Conservation (phyloP, 2,797 vertebrate species). For the Acanthiza pusilla region DNA sequence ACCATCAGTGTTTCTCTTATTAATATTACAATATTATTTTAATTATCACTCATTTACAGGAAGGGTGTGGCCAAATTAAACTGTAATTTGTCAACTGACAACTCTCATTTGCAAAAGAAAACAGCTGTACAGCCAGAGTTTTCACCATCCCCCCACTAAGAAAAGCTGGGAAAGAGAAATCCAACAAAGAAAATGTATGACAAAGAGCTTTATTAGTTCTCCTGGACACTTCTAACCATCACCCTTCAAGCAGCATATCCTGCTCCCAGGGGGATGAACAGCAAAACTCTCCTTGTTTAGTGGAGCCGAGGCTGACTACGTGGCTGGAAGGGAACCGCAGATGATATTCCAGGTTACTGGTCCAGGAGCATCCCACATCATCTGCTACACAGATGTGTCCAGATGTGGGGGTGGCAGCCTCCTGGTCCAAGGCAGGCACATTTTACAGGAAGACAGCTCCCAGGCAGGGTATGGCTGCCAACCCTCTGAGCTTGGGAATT, state of each 20-base stretch:
- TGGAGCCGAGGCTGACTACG: not conserved
- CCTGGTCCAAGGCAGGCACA: not conserved
- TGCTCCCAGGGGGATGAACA: not conserved
- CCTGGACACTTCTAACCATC: not conserved
- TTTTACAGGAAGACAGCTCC: not conserved
- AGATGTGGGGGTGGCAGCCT: not conserved
- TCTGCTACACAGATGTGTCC: not conserved
- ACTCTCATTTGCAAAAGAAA: not conserved
- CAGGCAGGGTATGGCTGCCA: not conserved
- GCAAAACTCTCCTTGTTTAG: not conserved
- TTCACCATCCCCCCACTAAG: not conserved
- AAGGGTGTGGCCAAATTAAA: not conserved
- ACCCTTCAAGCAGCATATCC: not conserved
- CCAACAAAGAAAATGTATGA: not conserved
- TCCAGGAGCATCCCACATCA: not conserved
- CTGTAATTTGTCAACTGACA: not conserved
- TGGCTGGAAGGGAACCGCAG: not conserved
- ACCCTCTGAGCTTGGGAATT: not conserved
- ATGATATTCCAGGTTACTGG: not conserved
- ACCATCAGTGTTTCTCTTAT: not conserved
- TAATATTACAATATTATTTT: not conserved
- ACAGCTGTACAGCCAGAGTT: not conserved
- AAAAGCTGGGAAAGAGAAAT: not conserved
- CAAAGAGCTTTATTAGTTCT: not conserved
- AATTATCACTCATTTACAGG: not conserved